These are phyloP conservation scores for Drosophila setifemur DNA, from an alignment of 1,140 invertebrate genomes.

Conservation along the genomic window DNA sequence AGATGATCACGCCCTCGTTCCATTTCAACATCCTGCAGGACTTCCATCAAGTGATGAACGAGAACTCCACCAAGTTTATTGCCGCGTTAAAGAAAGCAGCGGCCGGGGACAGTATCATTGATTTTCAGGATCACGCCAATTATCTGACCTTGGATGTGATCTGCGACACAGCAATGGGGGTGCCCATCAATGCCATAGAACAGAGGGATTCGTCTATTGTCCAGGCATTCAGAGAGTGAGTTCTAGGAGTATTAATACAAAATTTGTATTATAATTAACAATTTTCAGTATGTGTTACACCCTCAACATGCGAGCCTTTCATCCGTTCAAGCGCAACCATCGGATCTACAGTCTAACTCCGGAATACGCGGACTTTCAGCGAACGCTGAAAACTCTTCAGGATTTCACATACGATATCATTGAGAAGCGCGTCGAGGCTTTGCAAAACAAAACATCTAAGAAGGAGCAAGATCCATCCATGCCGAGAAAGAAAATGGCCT, in stretches of 20 bases:
- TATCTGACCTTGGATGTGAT: slow-evolving; percentile 73
- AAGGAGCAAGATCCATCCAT: slow-evolving; percentile 14
- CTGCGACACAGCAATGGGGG: slow-evolving; percentile 76
- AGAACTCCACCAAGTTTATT: slow-evolving; percentile 86
- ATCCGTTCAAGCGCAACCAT: slow-evolving; percentile 49
- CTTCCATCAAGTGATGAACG: slow-evolving; percentile 89
- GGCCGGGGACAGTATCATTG: slow-evolving; percentile 52
- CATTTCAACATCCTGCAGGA: slow-evolving; percentile 92
- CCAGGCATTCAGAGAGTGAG: slow-evolving; percentile 69
- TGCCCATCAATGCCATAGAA: slow-evolving; percentile 72
- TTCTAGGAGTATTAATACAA: too few species aligned
- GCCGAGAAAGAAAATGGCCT: slow-evolving; percentile 61
- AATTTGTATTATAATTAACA: too few species aligned
- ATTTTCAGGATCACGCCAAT: slow-evolving; percentile 65
- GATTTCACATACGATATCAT: slow-evolving; percentile 74
- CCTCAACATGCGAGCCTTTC: slow-evolving; percentile 64
- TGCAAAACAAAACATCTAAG: slow-evolving; percentile 3
- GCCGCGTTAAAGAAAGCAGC: slow-evolving; percentile 71
- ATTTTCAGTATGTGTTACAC: slow-evolving; percentile 64
- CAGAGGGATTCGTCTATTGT: slow-evolving; percentile 56
- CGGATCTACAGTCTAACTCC: slow-evolving; percentile 31
- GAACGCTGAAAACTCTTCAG: slow-evolving; percentile 54
- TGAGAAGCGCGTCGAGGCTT: slow-evolving; percentile 57
- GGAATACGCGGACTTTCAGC: slow-evolving; percentile 36
- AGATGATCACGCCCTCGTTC: slow-evolving; percentile 90